Base-by-base conservation (phyloP, 2,113 vertebrate genomes). In the Scophthalmus maximus region DNA sequence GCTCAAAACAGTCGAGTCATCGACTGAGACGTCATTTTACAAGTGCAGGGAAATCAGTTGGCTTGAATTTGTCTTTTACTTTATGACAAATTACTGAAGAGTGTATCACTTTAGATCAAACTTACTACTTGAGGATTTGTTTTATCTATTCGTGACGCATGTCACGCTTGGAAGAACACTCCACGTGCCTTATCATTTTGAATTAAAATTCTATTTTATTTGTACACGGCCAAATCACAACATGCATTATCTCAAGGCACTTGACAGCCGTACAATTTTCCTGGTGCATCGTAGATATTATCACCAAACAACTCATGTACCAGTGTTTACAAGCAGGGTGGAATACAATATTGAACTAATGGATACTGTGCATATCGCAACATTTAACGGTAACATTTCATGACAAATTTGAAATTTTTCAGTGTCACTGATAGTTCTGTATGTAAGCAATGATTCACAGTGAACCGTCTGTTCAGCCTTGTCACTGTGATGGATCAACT, bases 371-470 rank as follows among this genome's bases (percentile, higher is more conserved):
- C 23, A 20, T 38, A 23, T 71, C 4, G 51, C 34, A 34, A n/a
- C n/a, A 47, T 22, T 40, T 63, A 23, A n/a, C n/a, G n/a, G n/a
- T n/a, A n/a, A 47, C n/a, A 68, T 53, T 27, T 57, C 22, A 34
- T 34, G 22, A 25, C 20, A 22, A 68, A n/a, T 36, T 4, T n/a
- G 1, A 27, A 9, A 27, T 12, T 8, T 18, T 15, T 27, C 15
- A 25, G 30, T 56, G 25, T 3, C 29, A 12, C 60, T 46, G 40
- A 29, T 8, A 6, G 30, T 8, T 52, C 6, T 66, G 23, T 15
- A 10, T 8, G 20, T 64, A 9, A 36, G 18, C n/a, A 9, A 8
- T 51, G 23, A 38, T 27, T 51, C 56, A 70, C 56, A 60, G 68
- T 23, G 22, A 30, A 17, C 17, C 2, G 14, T 44, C 25, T 57